Percentiles rank a stretch among this genome's conserved stretches.
phyloP scores from a whole-genome alignment of 2,113 vertebrate species.

The Axis porcinus region DNA sequence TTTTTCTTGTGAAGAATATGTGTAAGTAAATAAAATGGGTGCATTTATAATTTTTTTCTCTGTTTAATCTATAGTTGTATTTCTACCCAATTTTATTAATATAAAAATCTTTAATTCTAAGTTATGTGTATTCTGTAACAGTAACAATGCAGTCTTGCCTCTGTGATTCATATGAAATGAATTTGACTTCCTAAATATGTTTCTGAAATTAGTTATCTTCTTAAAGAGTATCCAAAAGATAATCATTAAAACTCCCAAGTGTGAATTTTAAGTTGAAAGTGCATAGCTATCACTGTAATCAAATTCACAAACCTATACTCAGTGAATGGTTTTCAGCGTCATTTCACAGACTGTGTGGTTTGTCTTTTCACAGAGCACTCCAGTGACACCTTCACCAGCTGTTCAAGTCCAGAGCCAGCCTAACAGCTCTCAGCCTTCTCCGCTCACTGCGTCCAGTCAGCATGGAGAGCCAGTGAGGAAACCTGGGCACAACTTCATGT shows the following conservation, averaged over 20 bases:
- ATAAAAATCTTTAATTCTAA: conserved; percentile 10
- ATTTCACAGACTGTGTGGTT: conserved; percentile 60
- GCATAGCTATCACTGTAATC: background rate
- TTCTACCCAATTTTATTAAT: background rate
- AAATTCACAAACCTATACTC: background rate
- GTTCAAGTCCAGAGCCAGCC: conserved; percentile 83
- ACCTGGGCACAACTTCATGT: conserved; percentile 98
- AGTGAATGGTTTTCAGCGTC: conserved; percentile 1
- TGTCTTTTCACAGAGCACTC: conserved; percentile 81
- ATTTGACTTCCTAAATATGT: conserved; percentile 7
- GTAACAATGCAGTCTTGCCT: background rate
- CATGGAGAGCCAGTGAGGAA: conserved; percentile 89
- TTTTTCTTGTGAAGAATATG: conserved; percentile 3
- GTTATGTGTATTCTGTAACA: background rate
- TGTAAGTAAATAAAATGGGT: background rate
- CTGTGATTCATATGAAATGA: conserved; percentile 24
- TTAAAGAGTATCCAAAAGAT: conserved; percentile 19
- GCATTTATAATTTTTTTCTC: background rate
- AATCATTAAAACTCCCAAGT: background rate
- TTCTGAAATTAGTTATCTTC: background rate
- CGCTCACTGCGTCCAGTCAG: conserved; percentile 83
- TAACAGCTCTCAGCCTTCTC: conserved; percentile 84
- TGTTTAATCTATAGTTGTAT: conserved; percentile 27
- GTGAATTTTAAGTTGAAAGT: background rate
- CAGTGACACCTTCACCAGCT: conserved; percentile 85